phyloP scores from a whole-genome alignment of 2,888 invertebrate genomes.

The Willowsia nigromaculata region DNA sequence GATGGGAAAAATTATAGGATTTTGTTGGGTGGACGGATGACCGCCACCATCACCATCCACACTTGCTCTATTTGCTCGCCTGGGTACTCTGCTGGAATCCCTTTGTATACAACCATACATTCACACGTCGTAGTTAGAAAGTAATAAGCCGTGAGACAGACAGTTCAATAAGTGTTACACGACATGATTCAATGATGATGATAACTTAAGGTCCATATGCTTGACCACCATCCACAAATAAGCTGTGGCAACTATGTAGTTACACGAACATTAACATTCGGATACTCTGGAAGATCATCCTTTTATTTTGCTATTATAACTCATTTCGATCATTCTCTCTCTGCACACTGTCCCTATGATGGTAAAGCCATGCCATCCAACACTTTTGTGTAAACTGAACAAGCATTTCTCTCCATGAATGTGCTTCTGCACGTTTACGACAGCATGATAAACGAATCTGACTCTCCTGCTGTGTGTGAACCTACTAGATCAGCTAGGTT shows the following conservation, averaged over 20 bases:
- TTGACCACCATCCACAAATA: background rate
- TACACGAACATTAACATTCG: background rate
- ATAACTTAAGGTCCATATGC: background rate
- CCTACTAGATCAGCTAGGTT: background rate
- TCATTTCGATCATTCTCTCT: background rate
- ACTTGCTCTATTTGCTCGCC: conserved; percentile 42
- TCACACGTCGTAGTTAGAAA: background rate
- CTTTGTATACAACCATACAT: background rate
- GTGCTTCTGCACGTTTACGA: background rate
- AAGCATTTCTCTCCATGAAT: background rate
- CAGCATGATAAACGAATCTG: background rate
- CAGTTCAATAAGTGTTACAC: background rate
- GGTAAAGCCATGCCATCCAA: too few species aligned
- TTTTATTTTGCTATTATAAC: background rate
- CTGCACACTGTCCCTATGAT: background rate
- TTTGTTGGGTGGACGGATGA: conserved; percentile 53
- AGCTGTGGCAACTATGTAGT: background rate
- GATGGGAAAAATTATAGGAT: conserved; percentile 36
- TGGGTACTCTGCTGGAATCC: conserved; percentile 16
- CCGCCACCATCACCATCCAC: conserved; percentile 27
- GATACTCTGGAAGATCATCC: background rate
- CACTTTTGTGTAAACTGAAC: background rate
- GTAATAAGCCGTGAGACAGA: background rate
- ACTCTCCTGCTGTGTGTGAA: background rate
- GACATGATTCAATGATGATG: background rate